Evolutionary conservation across 2,888 invertebrate species (phyloP), one percentile per base, ranked within the genome.

Genomic region (Cephus pulcher): DNA sequence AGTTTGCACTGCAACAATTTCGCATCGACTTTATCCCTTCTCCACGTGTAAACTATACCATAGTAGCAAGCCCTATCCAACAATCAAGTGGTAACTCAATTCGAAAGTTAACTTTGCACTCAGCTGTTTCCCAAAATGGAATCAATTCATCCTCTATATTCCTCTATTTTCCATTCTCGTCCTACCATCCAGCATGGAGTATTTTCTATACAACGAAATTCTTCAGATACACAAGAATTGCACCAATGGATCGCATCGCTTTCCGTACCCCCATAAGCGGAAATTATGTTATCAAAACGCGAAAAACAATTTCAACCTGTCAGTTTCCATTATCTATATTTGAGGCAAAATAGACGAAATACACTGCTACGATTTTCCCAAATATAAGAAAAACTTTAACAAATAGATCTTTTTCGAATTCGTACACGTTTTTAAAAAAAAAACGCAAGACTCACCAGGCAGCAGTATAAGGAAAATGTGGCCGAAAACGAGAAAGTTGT

Each of bases 401-500:
- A 56, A 56, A 56, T 2, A 23, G 56, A 56, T 56, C 56, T 9
- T 56, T 9, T 23, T 15, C 23, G 6, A 23, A 56, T 23, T 2
- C 23, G 9, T 56, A 56, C 23, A 56, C 56, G 2, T 6, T 9
- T 40, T 32, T 34, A 74, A 23, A 9, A 77, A 79, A 40, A 76
- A 40, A 12, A 2, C 12, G 15, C 35, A 71, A 34, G 73, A 86
- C 86, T 86, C 84, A 86, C 86, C 82, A 76, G 84, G 79, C 30
- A 85, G 80, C 77, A 84, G 79, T 56, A 81, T 75, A 78, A 84
- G 78, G n/a, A 86, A 78, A 74, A 86, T 81, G 77, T 80, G 84
- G 79, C 84, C 79, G 78, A 85, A 83, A 84, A 86, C 85, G 84
- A 86, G 84, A 83, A 84, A 80, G 73, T 82, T 75, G 80, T 86